Percentiles rank a stretch among this genome's conserved stretches.
Evolutionary conservation across 64 coral and sea anemone species (phyloP).

Genomic region (Porites australiensis): DNA sequence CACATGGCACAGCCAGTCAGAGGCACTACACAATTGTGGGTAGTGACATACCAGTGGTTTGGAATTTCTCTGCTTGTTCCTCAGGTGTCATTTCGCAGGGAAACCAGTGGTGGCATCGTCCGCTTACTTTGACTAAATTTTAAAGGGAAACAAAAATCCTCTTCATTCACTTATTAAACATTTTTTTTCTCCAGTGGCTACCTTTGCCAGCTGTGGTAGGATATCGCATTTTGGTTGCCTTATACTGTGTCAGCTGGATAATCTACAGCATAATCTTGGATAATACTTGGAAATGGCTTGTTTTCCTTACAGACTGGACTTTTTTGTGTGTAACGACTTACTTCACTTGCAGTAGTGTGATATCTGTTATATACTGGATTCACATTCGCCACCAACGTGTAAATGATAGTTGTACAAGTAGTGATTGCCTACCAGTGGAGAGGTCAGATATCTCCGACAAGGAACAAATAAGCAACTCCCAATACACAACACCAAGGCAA

Average conservation of each 20-base stretch:
- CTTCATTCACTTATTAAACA: too few species aligned
- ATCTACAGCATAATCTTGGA: background rate
- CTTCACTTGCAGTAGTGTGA: constrained; percentile 40
- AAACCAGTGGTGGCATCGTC: too few species aligned
- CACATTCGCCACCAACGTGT: background rate
- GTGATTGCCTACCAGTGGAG: background rate
- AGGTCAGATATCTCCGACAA: background rate
- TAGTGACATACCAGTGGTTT: too few species aligned
- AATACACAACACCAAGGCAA: background rate
- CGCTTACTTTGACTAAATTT: too few species aligned
- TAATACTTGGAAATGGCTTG: constrained; percentile 50
- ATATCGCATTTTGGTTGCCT: constrained; percentile 19
- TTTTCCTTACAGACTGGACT: constrained; percentile 77
- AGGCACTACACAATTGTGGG: too few species aligned
- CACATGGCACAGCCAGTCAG: too few species aligned
- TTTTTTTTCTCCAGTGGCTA: constrained; percentile 44
- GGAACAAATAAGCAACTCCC: background rate
- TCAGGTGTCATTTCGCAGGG: too few species aligned
- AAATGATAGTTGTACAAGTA: background rate
- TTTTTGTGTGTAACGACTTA: constrained; percentile 67
- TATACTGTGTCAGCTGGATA: constrained; percentile 44
- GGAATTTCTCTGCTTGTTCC: too few species aligned
- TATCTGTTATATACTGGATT: constrained; percentile 42
- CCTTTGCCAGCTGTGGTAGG: constrained; percentile 11
- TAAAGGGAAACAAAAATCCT: too few species aligned